Base-by-base conservation (phyloP, 2,113 vertebrate genomes). In the Lepus timidus region DNA sequence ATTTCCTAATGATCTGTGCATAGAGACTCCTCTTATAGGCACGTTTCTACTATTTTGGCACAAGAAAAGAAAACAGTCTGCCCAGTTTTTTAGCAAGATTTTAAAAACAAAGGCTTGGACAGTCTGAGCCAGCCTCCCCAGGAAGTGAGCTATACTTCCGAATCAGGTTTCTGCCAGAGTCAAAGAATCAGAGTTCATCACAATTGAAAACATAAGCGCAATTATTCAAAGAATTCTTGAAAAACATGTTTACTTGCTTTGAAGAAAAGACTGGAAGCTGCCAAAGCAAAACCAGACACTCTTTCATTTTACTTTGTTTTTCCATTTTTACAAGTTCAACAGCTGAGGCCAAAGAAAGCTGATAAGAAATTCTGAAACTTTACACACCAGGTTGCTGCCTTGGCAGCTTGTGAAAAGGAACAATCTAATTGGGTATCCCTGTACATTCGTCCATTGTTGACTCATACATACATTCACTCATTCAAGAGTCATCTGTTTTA, bases 241-340 rank as follows among this genome's bases (percentile, higher is more conserved):
- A 58, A 93, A 97, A 97, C 97, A 90, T 97, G 97, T 94, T 81
- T 88, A 94, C 93, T 97, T 70, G 20, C 97, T 93, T 97, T 93
- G 73, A 82, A 95, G 81, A 94, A 91, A 95, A 94, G 78, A 85
- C 89, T 96, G 88, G n/a, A 19, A 94, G 85, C 94, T 85, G 96
- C 93, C 79, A 95, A 96, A 97, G 83, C 94, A 97, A 95, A 97
- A 96, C 88, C 94, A 97, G 96, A 97, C 83, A 81, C 79, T 93
- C 73, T 95, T 97, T 96, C 89, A 73, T 94, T 97, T 97, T 78
- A 81, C 86, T 96, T 94, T 96, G 83, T 90, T 96, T 96, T 95
- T 96, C 75, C 76, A 81, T 93, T 96, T 96, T 95, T 90, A 96
- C 71, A 94, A 95, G 87, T 96, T 91, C 36, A 93, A 61, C 83